Percentiles rank a stretch among this genome's conserved stretches.
Evolutionary conservation across 2,797 vertebrate genomes (phyloP).

Genomic region (Cynopterus sphinx): DNA sequence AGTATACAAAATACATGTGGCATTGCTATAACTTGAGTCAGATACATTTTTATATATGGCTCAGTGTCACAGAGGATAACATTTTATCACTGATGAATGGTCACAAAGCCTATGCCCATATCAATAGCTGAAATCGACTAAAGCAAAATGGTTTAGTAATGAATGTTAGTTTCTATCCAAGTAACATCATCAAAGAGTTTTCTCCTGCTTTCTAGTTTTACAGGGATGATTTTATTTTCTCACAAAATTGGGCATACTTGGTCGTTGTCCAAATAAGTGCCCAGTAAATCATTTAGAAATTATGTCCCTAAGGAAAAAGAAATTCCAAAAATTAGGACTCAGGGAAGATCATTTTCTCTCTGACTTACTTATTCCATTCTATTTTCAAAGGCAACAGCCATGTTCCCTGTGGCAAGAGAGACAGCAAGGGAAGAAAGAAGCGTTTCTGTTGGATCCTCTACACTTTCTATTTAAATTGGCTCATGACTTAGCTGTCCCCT

Average conservation of each 20-base stretch:
- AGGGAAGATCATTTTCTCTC: not conserved
- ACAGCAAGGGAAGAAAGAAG: not conserved
- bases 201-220: conserved; percentile 2
- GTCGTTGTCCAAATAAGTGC: not conserved
- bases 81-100: not conserved
- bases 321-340: not conserved
- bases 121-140: not conserved
- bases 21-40: accelerated
- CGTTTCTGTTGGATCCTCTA: not conserved
- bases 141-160: not conserved
- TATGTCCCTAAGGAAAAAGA: not conserved
- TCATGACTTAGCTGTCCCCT: not conserved
- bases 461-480: not conserved
- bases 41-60: not conserved
- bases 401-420: not conserved
- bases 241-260: not conserved
- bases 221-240: conserved; percentile 8
- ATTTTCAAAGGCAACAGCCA: not conserved
- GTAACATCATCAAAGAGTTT: not conserved
- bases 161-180: not conserved
- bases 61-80: not conserved
- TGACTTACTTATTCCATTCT: not conserved
- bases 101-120: not conserved
- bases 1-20: accelerated
- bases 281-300: conserved; percentile 18